These are phyloP conservation scores for Drosophila affinis DNA, from an alignment of 2,888 invertebrate species.

Conservation along the genomic window DNA sequence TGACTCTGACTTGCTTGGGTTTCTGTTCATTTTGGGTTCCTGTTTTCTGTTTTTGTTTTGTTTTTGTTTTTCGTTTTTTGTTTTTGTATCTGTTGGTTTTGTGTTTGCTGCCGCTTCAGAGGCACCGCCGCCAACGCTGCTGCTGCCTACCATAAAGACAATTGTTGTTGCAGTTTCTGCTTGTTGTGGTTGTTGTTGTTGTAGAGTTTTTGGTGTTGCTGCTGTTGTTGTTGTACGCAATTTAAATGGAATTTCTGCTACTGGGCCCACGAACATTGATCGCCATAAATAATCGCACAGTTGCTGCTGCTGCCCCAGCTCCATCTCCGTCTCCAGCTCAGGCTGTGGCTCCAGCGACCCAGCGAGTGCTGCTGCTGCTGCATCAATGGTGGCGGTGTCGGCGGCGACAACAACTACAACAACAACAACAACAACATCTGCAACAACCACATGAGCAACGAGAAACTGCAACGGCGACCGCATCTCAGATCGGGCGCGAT, in stretches of 20 bases:
- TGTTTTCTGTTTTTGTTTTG: background rate
- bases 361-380: slow-evolving; percentile 6
- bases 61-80: background rate
- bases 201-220: slow-evolving; percentile 27
- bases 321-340: slow-evolving; percentile 13
- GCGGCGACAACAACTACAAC: slow-evolving; percentile 32
- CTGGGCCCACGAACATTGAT: slow-evolving; percentile 69
- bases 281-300: slow-evolving; percentile 74
- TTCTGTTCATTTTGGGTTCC: background rate
- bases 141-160: slow-evolving; percentile 66
- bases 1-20: background rate
- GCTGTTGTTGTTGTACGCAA: slow-evolving; percentile 62
- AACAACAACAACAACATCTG: slow-evolving; percentile 16
- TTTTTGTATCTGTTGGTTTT: slow-evolving; percentile 18
- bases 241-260: slow-evolving; percentile 77
- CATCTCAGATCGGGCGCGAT: slow-evolving; percentile 82
- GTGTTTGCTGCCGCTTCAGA: slow-evolving; percentile 66
- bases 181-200: slow-evolving; percentile 48
- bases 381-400: slow-evolving; percentile 46
- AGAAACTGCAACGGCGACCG: slow-evolving; percentile 61
- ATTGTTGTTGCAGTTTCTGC: slow-evolving; percentile 14
- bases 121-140: slow-evolving; percentile 74
- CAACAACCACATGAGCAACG: slow-evolving; percentile 38
- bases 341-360: background rate
- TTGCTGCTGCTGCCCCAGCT: slow-evolving; percentile 29